Conservation (phyloP, 2,888 invertebrate species). For the Graphium colonna region DNA sequence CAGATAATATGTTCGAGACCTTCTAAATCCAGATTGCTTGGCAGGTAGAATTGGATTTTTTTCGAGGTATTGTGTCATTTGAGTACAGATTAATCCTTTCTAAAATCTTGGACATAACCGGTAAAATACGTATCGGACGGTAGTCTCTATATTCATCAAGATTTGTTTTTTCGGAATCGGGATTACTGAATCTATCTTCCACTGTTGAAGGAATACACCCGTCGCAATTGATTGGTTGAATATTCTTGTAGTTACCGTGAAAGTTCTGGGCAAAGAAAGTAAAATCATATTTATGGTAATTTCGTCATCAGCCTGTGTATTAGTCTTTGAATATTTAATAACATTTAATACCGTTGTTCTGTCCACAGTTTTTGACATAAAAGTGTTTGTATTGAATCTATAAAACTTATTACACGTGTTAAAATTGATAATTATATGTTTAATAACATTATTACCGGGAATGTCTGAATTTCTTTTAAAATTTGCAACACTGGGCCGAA, state of each 20-base stretch:
- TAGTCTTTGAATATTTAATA: constrained; percentile 4
- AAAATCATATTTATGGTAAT: too few relatives aligned
- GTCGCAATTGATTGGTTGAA: too few relatives aligned
- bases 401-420: background rate
- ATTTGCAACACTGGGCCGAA: constrained; percentile 1
- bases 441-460: background rate
- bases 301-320: constrained; percentile 14
- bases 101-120: constrained; percentile 15
- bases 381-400: background rate
- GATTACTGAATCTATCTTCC: too few relatives aligned
- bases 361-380: too few relatives aligned
- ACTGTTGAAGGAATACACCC: too few relatives aligned
- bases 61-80: constrained; percentile 4
- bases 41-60: constrained; percentile 7
- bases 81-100: constrained; percentile 1
- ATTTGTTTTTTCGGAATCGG: too few relatives aligned
- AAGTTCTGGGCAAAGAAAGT: constrained; percentile 14
- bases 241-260: constrained; percentile 15
- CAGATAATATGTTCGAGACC: constrained; percentile 1
- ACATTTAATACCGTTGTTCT: too few relatives aligned
- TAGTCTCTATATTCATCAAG: too few relatives aligned
- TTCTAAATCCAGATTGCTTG: constrained; percentile 14
- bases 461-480: constrained; percentile 3
- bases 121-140: constrained; percentile 28
- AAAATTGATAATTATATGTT: constrained; percentile 1